phyloP scores from a whole-genome alignment of 2,888 invertebrate genomes.

The Orthosia cruda region DNA sequence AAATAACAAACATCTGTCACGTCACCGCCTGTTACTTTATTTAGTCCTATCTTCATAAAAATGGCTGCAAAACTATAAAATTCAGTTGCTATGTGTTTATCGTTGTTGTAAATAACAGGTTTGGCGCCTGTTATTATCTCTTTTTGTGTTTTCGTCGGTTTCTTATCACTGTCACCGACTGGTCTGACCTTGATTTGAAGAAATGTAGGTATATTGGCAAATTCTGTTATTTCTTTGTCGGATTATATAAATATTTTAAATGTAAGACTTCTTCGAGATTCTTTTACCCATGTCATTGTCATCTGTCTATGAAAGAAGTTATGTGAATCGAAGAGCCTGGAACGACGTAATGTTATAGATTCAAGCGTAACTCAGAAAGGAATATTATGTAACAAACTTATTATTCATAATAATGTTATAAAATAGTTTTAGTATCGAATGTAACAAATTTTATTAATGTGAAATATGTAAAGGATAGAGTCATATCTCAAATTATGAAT shows the following conservation, averaged over 20 bases:
- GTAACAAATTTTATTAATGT: neutral
- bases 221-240: conserved; percentile 22
- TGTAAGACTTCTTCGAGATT: neutral
- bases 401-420: neutral
- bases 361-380: neutral
- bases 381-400: neutral
- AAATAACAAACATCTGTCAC: conserved; percentile 9
- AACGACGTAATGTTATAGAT: neutral
- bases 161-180: conserved; percentile 26
- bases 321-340: neutral
- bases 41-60: conserved; percentile 5
- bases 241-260: conserved; percentile 17
- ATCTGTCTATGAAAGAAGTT: conserved; percentile 5
- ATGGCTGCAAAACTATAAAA: conserved; percentile 29
- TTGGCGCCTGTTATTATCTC: conserved; percentile 45
- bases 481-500: neutral
- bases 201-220: conserved; percentile 24
- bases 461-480: neutral
- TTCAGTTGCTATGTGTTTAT: conserved; percentile 53
- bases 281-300: neutral
- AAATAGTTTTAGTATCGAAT: neutral
- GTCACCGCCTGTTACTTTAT: conserved; percentile 26
- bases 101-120: conserved; percentile 38
- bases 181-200: conserved; percentile 36
- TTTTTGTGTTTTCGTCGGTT: conserved; percentile 28